Conservation (phyloP, 2,113 vertebrate genomes). For the Bos indicus region DNA sequence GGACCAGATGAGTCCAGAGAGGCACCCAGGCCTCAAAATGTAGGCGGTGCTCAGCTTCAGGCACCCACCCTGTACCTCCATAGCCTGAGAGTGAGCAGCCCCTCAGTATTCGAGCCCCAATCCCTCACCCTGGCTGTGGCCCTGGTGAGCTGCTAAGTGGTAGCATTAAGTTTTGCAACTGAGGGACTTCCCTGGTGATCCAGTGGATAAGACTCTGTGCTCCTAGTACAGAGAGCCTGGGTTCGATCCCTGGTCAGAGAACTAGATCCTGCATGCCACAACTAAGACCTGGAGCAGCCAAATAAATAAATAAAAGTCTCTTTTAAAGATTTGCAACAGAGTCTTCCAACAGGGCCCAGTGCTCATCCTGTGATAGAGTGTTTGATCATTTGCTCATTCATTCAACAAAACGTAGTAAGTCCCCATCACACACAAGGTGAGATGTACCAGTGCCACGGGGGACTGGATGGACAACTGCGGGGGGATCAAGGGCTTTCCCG, state of each 20-base stretch:
- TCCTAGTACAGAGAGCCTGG: neutral
- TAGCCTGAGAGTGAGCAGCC: too few relatives aligned
- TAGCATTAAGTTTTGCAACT: neutral
- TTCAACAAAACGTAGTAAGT: neutral
- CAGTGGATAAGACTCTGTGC: neutral
- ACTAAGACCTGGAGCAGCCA: neutral
- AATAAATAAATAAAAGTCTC: neutral
- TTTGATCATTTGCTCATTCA: neutral
- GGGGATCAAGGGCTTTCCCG: rapidly evolving
- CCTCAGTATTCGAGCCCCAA: rapidly evolving
- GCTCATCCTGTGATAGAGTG: neutral
- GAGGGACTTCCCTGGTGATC: neutral
- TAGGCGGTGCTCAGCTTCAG: neutral
- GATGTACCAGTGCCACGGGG: rapidly evolving
- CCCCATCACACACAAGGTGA: neutral
- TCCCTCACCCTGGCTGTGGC: neutral
- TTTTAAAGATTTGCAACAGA: neutral
- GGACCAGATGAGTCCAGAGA: neutral
- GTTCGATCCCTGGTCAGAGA: neutral
- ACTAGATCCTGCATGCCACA: neutral
- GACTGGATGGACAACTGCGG: neutral
- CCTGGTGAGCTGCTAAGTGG: neutral
- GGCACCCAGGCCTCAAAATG: neutral
- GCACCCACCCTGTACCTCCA: neutral
- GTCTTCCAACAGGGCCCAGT: neutral